Base-by-base conservation (phyloP, 2,113 vertebrate genomes). In the Eubucco bourcierii region DNA sequence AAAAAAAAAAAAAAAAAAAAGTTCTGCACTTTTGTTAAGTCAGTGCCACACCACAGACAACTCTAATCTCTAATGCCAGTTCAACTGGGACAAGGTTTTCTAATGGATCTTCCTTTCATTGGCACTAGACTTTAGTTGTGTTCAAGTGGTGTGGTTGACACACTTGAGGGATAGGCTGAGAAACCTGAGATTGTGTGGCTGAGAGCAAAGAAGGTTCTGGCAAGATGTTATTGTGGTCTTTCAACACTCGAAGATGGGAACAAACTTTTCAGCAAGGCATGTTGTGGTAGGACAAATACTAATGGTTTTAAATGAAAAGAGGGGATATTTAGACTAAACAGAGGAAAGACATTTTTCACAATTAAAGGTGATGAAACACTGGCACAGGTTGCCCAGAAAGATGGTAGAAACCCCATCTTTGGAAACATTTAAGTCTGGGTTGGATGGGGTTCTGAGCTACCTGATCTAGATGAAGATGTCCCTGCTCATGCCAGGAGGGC, bases 321-420 rank as follows among this genome's bases (percentile, higher is more conserved):
- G 17, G 3, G 4, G 12, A 53, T 15, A 63, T 63, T 7, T 3
- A 29, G 28, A 39, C 12, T n/a, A 21, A 13, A 13, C 1, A 28
- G 63, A 28, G 63, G 17, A 17, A 41, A 46, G 34, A 55, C 11
- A 21, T 10, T 11, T 59, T 70, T 25, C n/a, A 52, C 14, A 9
- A 0, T 21, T 2, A 15, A 5, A 23, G 4, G 4, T 50, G 5
- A 4, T 33, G 25, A 56, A 56, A 31, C 31, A 24, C 4, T 17
- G 33, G 27, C 5, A 33, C 27, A 55, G 20, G 15, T 13, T 74
- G 31, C 59, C n/a, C 73, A 64, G 58, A 9, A 24, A 60, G 7
- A 3, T 44, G 19, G 9, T 47, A 13, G 53, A 13, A 50, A 4
- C 8, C 17, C 20, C 15, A 10, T 10, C 3, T 5, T 47, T 77